Base-by-base conservation (phyloP, 2,888 invertebrate genomes). In the Yponomeuta malinellus region DNA sequence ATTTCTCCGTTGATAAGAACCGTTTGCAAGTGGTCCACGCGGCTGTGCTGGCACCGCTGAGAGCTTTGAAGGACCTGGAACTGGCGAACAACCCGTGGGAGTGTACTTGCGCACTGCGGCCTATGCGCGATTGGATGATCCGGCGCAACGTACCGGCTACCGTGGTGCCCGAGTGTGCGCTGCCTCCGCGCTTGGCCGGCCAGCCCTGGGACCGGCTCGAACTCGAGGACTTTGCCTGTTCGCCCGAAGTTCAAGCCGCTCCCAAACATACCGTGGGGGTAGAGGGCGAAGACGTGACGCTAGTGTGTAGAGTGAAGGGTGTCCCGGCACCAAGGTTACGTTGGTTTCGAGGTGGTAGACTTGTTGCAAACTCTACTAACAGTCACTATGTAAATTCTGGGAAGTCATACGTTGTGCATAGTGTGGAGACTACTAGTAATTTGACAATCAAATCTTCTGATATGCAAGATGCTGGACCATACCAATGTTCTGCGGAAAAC, bases 61-160 rank as follows among this genome's bases (percentile, higher is more conserved):
- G 94, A 74, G 94, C 94, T 74, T 85, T 97, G 70, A 95, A 96
- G 79, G 96, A 96, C 15, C 87, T 97, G 73, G 96, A 96, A 78
- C 85, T 97, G 74, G 94, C 95, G n/a, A 94, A 93, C 73, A 97
- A 97, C 85, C 96, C 95, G 0, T 97, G 97, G 96, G 95, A 96
- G 83, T 97, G 97, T 83, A 95, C 96, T 65, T 97, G 97, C 82
- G 93, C 93, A 43, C 83, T 97, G 73, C 91, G 96, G 71, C 95
- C 96, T 0, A 83, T 97, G 73, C 90, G 96, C 33, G 95, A 95
- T 77, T 97, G 96, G 97, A 96, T 97, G 95, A 85, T 95, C 73
- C 92, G 93, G 72, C 94, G 94, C 79, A 97, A 97, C 81, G 95
- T 97, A 59, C 96, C 96, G 8, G 95, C 94, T 71, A 95, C 92